Evolutionary conservation across 2,797 vertebrate species (phyloP).

Genomic region (Gouania willdenowi): DNA sequence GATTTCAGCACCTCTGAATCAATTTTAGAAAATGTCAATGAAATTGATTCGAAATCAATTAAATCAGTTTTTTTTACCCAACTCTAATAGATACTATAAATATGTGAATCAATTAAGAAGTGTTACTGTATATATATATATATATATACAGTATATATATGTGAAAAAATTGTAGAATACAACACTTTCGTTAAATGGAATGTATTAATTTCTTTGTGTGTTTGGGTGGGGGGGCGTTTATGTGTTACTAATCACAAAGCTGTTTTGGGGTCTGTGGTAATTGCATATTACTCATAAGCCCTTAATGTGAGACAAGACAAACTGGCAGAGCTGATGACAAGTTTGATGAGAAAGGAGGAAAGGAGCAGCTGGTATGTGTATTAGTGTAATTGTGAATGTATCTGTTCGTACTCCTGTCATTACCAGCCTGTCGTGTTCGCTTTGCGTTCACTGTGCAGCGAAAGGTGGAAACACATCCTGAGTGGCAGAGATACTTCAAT

Average conservation of each 20-base stretch:
- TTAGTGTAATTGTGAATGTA: conserved; percentile 11
- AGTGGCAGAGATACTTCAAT: conserved; percentile 23
- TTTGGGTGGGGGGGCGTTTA: conserved; percentile 13
- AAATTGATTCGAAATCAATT: no score
- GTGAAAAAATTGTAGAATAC: conserved; percentile 8
- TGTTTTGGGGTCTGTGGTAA: conserved; percentile 56
- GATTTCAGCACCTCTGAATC: no score
- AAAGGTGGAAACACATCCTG: conserved; percentile 24
- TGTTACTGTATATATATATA: conserved; percentile 14
- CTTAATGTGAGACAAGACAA: conserved; percentile 70
- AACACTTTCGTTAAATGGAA: no score
- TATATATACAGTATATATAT: conserved; percentile 22
- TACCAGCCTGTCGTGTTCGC: conserved; percentile 70
- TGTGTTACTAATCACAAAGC: conserved; percentile 23
- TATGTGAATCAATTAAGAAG: no score
- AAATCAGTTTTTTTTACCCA: no score
- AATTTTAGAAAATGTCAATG: no score
- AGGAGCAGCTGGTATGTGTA: conserved; percentile 56
- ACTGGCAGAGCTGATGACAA: conserved; percentile 69
- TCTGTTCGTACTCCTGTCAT: conserved; percentile 46
- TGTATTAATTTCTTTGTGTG: no score
- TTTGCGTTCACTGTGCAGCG: conserved; percentile 41
- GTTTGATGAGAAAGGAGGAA: conserved; percentile 68
- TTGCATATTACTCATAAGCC: conserved; percentile 70
- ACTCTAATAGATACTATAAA: no score